A percentile compares a stretch with the other conserved stretches of the same genome.
Evolutionary conservation across 1,140 invertebrate genomes (phyloP).

Genomic region (Gryon sp.): DNA sequence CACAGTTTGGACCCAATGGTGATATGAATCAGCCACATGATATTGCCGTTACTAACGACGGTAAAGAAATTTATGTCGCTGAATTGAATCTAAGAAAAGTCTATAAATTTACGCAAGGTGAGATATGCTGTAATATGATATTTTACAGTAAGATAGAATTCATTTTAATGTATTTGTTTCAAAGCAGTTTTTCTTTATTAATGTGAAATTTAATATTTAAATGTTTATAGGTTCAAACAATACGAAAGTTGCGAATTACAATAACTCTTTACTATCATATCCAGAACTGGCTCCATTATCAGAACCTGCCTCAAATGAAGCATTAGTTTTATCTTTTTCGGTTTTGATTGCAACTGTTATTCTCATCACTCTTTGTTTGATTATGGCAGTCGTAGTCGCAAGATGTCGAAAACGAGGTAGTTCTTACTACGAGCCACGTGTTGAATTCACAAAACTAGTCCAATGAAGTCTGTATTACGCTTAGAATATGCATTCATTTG

Average conservation of each 20-base stretch:
- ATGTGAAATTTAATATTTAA: constrained; percentile 3
- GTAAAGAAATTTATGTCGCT: constrained; percentile 85
- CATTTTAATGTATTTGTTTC: neutral
- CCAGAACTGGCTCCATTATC: constrained; percentile 31
- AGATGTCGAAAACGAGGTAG: constrained; percentile 78
- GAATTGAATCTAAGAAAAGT: constrained; percentile 84
- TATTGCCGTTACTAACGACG: constrained; percentile 84
- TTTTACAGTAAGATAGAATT: too few relatives aligned
- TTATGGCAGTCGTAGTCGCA: constrained; percentile 71
- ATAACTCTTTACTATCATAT: constrained; percentile 15
- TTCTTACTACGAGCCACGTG: constrained; percentile 66
- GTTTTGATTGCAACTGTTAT: constrained; percentile 67
- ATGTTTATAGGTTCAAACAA: constrained; percentile 42
- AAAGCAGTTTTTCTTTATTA: constrained; percentile 1
- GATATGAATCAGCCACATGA: constrained; percentile 88
- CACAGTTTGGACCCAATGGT: constrained; percentile 82
- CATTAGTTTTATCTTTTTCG: constrained; percentile 60
- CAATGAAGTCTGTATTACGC: constrained; percentile 63
- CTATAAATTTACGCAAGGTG: constrained; percentile 83
- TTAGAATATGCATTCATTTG: constrained; percentile 57
- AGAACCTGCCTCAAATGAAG: constrained; percentile 61
- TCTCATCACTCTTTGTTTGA: constrained; percentile 71
- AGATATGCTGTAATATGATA: neutral
- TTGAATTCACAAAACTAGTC: constrained; percentile 76
- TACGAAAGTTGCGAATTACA: constrained; percentile 13